Conservation (phyloP, 1,140 invertebrate species). For the Dolichoris vasculosae region DNA sequence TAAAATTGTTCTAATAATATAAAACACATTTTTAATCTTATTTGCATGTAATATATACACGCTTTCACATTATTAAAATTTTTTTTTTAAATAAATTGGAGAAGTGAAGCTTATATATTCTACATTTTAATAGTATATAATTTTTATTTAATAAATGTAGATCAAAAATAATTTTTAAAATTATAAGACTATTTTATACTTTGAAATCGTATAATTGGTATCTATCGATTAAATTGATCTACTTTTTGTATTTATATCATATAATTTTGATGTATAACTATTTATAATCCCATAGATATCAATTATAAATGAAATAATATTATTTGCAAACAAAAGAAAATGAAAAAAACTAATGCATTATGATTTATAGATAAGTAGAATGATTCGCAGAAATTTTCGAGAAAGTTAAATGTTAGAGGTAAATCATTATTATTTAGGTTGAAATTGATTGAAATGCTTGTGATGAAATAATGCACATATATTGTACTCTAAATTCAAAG, state of each 20-base stretch:
- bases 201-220: not conserved
- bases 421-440: slow-evolving; percentile 6
- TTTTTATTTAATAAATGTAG: too few species aligned
- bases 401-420: slow-evolving; percentile 18
- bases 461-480: not conserved
- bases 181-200: too few species aligned
- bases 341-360: not conserved
- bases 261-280: not conserved
- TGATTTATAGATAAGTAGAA: slow-evolving; percentile 29
- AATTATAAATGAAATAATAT: not conserved
- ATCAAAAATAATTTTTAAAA: too few species aligned
- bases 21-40: too few species aligned
- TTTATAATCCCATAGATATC: not conserved
- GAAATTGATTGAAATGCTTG: slow-evolving; percentile 15
- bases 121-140: too few species aligned
- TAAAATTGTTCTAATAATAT: too few species aligned
- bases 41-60: too few species aligned
- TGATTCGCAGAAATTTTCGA: slow-evolving; percentile 39
- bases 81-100: too few species aligned
- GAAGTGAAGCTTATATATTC: too few species aligned
- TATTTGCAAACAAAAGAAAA: not conserved
- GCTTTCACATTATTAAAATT: too few species aligned
- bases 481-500: not conserved
- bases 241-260: not conserved
- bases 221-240: not conserved